Evolutionary conservation across 1,140 invertebrate species (phyloP).

Genomic region (Sesamia nonagrioides): DNA sequence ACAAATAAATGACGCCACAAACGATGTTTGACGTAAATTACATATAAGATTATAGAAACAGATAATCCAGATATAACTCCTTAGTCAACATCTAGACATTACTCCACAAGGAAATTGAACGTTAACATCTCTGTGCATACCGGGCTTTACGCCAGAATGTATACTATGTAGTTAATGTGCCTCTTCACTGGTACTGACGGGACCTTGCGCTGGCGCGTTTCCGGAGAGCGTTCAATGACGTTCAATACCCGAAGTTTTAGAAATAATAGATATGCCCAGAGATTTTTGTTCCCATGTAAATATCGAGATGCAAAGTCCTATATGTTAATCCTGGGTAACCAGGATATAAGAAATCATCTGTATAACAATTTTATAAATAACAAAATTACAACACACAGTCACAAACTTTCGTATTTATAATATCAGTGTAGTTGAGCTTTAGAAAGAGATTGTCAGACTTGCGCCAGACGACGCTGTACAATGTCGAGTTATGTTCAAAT

Average conservation of each 20-base stretch:
- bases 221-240: neutral
- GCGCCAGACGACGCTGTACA: too few relatives aligned
- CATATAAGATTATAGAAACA: neutral
- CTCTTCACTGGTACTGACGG: slow-evolving; percentile 2
- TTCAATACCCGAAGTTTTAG: neutral
- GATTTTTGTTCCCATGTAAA: too few relatives aligned
- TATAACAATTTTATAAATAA: too few relatives aligned
- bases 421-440: neutral
- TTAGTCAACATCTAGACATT: neutral
- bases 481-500: too few relatives aligned
- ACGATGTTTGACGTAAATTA: neutral
- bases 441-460: neutral
- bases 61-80: neutral
- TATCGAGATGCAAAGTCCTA: too few relatives aligned
- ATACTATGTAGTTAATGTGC: slow-evolving; percentile 18
- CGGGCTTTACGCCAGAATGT: slow-evolving; percentile 28
- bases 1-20: neutral
- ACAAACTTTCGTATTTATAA: too few relatives aligned
- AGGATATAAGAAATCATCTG: too few relatives aligned
- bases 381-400: neutral
- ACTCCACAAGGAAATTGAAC: slow-evolving; percentile 16
- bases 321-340: too few relatives aligned
- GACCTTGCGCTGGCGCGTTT: slow-evolving; percentile 25
- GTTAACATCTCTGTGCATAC: neutral
- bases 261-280: too few relatives aligned